Percentiles rank a stretch among this genome's conserved stretches.
phyloP scores from a whole-genome alignment of 2,797 vertebrate genomes.

The Ibycter americanus region DNA sequence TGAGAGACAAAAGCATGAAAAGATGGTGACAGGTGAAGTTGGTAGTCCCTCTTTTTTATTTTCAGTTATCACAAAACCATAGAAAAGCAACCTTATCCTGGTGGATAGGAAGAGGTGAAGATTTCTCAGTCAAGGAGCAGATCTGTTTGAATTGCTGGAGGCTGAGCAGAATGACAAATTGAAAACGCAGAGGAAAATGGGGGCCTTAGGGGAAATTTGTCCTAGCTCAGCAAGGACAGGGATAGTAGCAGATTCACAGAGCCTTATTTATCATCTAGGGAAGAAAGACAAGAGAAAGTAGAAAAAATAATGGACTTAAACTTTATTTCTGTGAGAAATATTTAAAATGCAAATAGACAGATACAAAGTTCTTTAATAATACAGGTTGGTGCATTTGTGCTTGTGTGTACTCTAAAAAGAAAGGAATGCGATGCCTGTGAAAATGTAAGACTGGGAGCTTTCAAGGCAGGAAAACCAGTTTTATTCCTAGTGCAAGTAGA shows the following conservation, averaged over 20 bases:
- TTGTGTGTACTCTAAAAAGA: neutral
- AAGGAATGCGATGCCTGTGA: neutral
- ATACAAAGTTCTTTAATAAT: neutral
- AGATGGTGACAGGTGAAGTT: conserved; percentile 31
- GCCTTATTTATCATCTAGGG: conserved; percentile 4
- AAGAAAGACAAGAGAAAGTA: neutral
- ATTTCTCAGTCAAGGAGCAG: conserved; percentile 36
- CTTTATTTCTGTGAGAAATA: conserved; percentile 8
- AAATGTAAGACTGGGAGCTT: neutral
- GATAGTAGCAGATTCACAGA: neutral
- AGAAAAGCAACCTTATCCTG: conserved; percentile 28
- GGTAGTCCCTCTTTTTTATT: neutral
- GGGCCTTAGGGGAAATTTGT: conserved; percentile 51
- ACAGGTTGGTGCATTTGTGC: neutral
- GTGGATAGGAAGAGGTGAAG: conserved; percentile 44
- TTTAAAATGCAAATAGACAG: neutral
- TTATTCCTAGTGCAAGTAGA: neutral
- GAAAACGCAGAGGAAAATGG: conserved; percentile 22
- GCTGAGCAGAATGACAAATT: conserved; percentile 61
- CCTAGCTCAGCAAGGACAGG: conserved; percentile 23
- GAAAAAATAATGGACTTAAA: neutral
- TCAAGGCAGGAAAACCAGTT: neutral
- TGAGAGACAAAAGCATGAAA: neutral
- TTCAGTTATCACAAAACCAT: neutral
- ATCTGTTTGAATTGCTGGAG: conserved; percentile 46